Evolutionary conservation across 2,797 vertebrate species (phyloP).

Genomic region (Malurus leucopterus): DNA sequence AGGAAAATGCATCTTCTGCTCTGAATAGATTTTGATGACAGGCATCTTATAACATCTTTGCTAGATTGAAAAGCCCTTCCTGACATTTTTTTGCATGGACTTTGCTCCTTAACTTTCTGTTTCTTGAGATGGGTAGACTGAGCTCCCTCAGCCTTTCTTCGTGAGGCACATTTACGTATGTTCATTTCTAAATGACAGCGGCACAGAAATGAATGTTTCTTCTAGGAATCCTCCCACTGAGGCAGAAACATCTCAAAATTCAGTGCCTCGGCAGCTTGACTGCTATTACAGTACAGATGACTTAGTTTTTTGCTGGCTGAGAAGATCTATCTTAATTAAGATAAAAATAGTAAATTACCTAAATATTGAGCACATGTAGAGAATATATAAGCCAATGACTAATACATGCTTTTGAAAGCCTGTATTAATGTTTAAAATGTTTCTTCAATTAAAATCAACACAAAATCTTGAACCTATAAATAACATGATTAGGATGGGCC

Average conservation of each 20-base stretch:
- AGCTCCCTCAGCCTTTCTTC: background rate
- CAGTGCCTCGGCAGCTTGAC: conserved; percentile 24
- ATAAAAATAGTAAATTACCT: conserved; percentile 75
- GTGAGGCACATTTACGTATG: fast-evolving
- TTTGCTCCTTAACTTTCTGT: background rate
- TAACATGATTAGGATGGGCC: conserved; percentile 31
- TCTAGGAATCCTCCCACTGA: conserved; percentile 33
- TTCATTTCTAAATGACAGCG: background rate
- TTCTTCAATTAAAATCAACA: conserved; percentile 68
- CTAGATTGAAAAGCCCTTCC: background rate
- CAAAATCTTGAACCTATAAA: conserved; percentile 63
- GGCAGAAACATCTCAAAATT: conserved; percentile 57
- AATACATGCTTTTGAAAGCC: conserved; percentile 69
- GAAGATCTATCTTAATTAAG: conserved; percentile 73
- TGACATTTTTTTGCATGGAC: background rate
- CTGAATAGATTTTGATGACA: background rate
- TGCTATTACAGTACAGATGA: conserved; percentile 59
- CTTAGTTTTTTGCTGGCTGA: conserved; percentile 64
- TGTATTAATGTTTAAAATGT: conserved; percentile 66
- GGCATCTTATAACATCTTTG: background rate
- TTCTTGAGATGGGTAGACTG: background rate
- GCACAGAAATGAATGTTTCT: conserved; percentile 11
- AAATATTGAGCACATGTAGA: conserved; percentile 76
- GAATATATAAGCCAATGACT: conserved; percentile 72
- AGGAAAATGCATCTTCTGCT: background rate